Evolutionary conservation across 2,888 invertebrate species (phyloP), one percentile per base, ranked within the genome.

Genomic region (Drosophila siamana): DNA sequence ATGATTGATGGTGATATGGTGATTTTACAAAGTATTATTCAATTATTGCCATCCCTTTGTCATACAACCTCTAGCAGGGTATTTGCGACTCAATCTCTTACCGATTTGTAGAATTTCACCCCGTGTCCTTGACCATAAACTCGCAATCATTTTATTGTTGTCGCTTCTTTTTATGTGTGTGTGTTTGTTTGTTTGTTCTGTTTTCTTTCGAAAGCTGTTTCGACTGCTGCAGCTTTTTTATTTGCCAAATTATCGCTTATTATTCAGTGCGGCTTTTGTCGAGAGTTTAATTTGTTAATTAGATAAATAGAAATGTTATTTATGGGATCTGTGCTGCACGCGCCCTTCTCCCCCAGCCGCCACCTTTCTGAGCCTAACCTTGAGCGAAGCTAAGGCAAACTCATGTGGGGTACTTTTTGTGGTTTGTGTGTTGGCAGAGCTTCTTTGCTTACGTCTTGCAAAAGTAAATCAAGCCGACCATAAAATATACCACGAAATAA

Each of bases 111-210:
- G 38, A 4, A 55, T 62, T 73, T 78, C 70, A 69, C 40, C 44
- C 54, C 28, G 43, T 59, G 83, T 87, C 82, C 82, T 82, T 82
- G 87, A 74, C 87, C 82, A 72, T 82, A 80, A 82, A 72, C 87
- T 72, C 72, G 61, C 66, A 55, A 33, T 47, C 16, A 41, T 22
- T 24, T 28, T 51, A 26, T 38, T 48, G 24, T 36, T 22, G 33
- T 33, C 33, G n/a, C 33, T n/a, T 33, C n/a, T 5, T 5, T 33
- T 50, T 46, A 4, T 47, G 38, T 51, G 56, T 15, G 36, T 47
- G 48, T 71, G 63, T 60, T 62, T 60, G 15, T 46, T n/a, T n/a
- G 52, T 69, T 38, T 33, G 22, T 15, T 44, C 47, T 67, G 64
- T 69, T 65, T 77, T 71, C 52, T 65, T 61, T 65, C 52, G 16